phyloP scores from a whole-genome alignment of 2,888 invertebrate species.

The Sesia apiformis region DNA sequence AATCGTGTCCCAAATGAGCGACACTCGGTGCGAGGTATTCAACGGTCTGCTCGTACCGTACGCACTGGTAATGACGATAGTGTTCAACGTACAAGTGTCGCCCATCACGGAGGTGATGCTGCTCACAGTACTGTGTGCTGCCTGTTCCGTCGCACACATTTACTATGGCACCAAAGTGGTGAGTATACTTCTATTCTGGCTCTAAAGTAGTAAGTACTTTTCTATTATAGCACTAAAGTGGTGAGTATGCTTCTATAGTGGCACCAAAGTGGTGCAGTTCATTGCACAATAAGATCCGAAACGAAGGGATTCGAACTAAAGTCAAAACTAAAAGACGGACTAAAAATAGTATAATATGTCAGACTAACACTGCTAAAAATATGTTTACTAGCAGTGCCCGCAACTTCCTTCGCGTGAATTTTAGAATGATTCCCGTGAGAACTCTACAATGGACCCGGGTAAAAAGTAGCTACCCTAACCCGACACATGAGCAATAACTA shows the following conservation, averaged over 20 bases:
- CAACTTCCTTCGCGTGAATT: too few species aligned
- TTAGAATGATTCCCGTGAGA: too few species aligned
- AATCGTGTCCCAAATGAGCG: constrained; percentile 98
- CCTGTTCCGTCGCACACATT: constrained; percentile 85
- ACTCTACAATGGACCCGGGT: too few species aligned
- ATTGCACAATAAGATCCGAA: too few species aligned
- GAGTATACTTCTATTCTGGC: constrained; percentile 93
- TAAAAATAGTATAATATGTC: too few species aligned
- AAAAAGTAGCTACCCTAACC: too few species aligned
- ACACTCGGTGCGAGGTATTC: constrained; percentile 88
- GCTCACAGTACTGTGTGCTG: constrained; percentile 81
- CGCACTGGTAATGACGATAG: constrained; percentile 26
- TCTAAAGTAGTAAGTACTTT: constrained; percentile 91
- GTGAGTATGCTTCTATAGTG: constrained; percentile 95
- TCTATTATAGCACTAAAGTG: constrained; percentile 94
- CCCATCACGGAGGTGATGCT: constrained; percentile 78
- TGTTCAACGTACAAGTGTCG: constrained; percentile 25
- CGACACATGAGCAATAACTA: too few species aligned
- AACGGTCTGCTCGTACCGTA: constrained; percentile 82
- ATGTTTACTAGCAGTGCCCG: too few species aligned
- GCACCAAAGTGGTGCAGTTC: constrained; percentile 84
- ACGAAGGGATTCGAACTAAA: too few species aligned
- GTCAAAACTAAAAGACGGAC: too few species aligned
- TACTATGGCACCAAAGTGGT: constrained; percentile 96
- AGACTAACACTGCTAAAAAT: too few species aligned